Evolutionary conservation across 2,113 vertebrate genomes (phyloP).

Genomic region (Xiphophorus maculatus): DNA sequence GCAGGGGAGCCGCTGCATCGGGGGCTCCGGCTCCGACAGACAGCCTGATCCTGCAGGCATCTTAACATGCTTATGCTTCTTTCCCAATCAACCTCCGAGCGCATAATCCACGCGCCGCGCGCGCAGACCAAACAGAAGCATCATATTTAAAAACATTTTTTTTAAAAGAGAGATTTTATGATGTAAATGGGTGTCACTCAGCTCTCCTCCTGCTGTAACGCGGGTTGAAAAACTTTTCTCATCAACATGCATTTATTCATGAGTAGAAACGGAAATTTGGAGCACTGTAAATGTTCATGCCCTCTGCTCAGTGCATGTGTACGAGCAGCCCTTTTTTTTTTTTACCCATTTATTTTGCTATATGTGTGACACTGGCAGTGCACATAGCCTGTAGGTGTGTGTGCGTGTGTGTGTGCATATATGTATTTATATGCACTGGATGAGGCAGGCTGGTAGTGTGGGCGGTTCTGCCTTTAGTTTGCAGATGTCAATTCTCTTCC

Average conservation of each 20-base stretch:
- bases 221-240: constrained; percentile 53
- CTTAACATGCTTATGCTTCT: constrained; percentile 59
- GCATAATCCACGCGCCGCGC: constrained; percentile 59
- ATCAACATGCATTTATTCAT: constrained; percentile 71
- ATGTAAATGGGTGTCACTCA: constrained; percentile 43
- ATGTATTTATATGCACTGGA: constrained; percentile 76
- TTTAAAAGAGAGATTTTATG: constrained; percentile 1
- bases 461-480: constrained; percentile 86
- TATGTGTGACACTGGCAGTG: constrained; percentile 57
- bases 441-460: constrained; percentile 80
- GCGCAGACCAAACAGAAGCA: constrained; percentile 49
- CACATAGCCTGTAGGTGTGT: constrained; percentile 69
- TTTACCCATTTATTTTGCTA: constrained; percentile 36
- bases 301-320: constrained; percentile 39
- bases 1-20: constrained; percentile 53
- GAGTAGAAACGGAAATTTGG: constrained; percentile 51
- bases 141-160: constrained; percentile 36
- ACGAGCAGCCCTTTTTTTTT: constrained; percentile 13
- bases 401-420: constrained; percentile 69
- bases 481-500: constrained; percentile 85
- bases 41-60: constrained; percentile 61
- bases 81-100: constrained; percentile 25
- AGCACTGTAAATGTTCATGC: constrained; percentile 55
- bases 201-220: constrained; percentile 10
- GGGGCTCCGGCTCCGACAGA: constrained; percentile 56